phyloP scores from a whole-genome alignment of 2,888 invertebrate species.

The Endotricha flammealis region DNA sequence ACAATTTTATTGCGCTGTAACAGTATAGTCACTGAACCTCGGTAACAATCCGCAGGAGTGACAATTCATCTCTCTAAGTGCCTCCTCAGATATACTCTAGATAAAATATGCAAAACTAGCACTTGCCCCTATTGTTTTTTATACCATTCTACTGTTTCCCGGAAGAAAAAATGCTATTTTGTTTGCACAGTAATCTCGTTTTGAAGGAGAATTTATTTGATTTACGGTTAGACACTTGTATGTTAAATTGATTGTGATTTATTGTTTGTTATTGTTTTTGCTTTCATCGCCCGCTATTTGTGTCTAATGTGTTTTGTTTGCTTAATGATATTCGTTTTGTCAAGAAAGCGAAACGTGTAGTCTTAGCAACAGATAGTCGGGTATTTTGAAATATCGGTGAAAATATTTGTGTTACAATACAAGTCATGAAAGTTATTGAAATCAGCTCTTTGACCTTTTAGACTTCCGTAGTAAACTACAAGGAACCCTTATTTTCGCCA shows the following conservation, averaged over 20 bases:
- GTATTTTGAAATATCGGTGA: too few relatives aligned
- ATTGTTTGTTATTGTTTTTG: neutral
- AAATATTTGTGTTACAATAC: too few relatives aligned
- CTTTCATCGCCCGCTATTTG: neutral
- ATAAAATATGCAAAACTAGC: constrained; percentile 64
- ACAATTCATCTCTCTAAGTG: constrained; percentile 66
- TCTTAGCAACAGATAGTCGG: too few relatives aligned
- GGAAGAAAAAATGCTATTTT: constrained; percentile 18
- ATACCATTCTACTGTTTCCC: constrained; percentile 31
- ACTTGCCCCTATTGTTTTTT: constrained; percentile 46
- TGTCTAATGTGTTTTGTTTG: too few relatives aligned
- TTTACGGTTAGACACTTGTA: constrained; percentile 5
- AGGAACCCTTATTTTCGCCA: too few relatives aligned
- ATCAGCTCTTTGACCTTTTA: too few relatives aligned
- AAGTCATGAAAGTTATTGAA: too few relatives aligned
- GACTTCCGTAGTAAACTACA: too few relatives aligned
- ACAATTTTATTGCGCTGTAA: constrained; percentile 2
- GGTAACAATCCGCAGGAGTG: constrained; percentile 58
- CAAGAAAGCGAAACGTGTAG: too few relatives aligned
- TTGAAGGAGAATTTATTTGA: constrained; percentile 3
- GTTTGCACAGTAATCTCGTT: constrained; percentile 9
- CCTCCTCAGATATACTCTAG: constrained; percentile 32
- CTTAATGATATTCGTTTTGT: too few relatives aligned
- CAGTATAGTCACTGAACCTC: constrained; percentile 9
- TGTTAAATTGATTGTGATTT: constrained; percentile 12